These are phyloP conservation scores for Prorops nasuta DNA, from an alignment of 1,140 invertebrate genomes.

Conservation along the genomic window DNA sequence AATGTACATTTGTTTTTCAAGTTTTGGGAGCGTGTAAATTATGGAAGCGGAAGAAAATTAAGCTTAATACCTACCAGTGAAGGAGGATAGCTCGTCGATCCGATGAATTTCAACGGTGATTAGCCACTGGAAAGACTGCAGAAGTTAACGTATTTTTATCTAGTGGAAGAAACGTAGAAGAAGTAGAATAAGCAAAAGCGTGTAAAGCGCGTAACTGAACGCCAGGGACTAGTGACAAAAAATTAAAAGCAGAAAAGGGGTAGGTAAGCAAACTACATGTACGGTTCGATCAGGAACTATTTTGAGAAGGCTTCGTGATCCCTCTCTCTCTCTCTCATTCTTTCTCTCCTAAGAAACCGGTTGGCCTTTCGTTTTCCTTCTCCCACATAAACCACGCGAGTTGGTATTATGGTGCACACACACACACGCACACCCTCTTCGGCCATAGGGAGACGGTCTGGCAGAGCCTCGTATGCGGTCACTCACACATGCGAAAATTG, in stretches of 20 bases:
- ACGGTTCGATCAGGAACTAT: conserved; percentile 20
- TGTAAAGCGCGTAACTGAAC: conserved; percentile 30
- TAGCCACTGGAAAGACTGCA: too few species aligned
- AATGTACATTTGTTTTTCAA: too few species aligned
- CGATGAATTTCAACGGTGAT: too few species aligned
- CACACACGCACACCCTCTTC: too few species aligned
- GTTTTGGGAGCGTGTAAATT: too few species aligned
- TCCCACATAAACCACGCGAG: conserved; percentile 13
- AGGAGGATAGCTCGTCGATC: too few species aligned
- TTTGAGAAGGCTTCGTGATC: conserved; percentile 19
- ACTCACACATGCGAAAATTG: conserved; percentile 2
- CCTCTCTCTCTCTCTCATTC: conserved; percentile 12
- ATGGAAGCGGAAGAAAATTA: too few species aligned
- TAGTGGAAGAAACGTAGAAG: conserved; percentile 5
- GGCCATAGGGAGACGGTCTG: conserved; percentile 10
- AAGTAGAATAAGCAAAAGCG: conserved; percentile 14
- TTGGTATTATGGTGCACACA: conserved; percentile 28
- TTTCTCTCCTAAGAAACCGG: too few species aligned
- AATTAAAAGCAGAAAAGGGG: conserved; percentile 32
- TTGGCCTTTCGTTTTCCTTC: conserved; percentile 1
- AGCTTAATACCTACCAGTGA: too few species aligned
- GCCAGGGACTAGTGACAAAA: conserved; percentile 31
- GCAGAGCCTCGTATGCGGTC: conserved; percentile 1
- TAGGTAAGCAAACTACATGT: not conserved
- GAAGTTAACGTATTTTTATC: too few species aligned